Base-by-base conservation (phyloP, 30 jellyfish, hydroid and myxozoan genomes). In the Sanderia malayensis region DNA sequence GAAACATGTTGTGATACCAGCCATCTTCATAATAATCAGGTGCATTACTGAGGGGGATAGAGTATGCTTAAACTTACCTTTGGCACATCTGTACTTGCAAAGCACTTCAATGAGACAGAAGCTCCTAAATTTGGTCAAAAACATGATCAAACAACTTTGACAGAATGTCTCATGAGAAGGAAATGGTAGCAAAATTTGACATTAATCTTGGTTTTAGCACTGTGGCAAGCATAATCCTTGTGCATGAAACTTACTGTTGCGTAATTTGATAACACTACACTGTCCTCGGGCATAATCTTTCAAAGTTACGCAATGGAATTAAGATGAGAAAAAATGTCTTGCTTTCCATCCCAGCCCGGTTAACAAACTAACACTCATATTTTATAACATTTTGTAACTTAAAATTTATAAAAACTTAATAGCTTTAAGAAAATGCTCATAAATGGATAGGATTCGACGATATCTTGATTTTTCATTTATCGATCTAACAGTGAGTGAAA, bases 41-140 rank as follows among this genome's bases (percentile, higher is more conserved):
- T 6, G 55, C 55, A 41, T 8, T 6, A 15, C 55, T 15, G 15
- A 6, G 11, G 15, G 15, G 8, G 55, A 6, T 41, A 41, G 15
- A 41, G 15, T 8, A 6, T 41, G 11, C 15, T 41, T 41, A 41
- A 41, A 6, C 15, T 41, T 4, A 73, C 84, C 66, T 32, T 73
- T 31, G 84, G 31, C 0, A 74, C 60, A 33, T 55, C 74, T 32
- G 84, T 27, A 31, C 84, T 73, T n/a, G 84, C 74, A 57, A 73
- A 73, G 22, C 74, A 53, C 33, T 73, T 73, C 18, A 24, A 47
- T 73, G 84, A 34, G 74, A 44, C 31, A 73, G 32, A 4, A 73
- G 7, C 25, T 9, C 64, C 64, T 49, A 18, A 49, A 49, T 41
- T 15, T 41, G 8, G 8, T 41, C 15, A 41, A 6, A 41, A 41